These are phyloP conservation scores for Anorthoa munda DNA, from an alignment of 2,888 invertebrate species.

Conservation along the genomic window DNA sequence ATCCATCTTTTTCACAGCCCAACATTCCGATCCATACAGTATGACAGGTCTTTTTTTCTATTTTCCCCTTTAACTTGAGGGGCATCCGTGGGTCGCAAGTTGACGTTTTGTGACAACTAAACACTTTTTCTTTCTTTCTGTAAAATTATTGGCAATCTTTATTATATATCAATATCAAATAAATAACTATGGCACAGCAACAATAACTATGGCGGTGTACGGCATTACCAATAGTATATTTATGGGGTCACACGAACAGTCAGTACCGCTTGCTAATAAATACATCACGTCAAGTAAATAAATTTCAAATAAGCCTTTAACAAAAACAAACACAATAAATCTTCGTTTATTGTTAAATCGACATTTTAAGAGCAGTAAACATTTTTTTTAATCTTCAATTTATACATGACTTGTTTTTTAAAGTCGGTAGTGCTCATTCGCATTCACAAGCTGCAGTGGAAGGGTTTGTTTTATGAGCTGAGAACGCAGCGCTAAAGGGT, in stretches of 20 bases:
- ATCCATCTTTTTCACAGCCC: no score
- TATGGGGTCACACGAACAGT: conserved; percentile 14
- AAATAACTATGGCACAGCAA: no score
- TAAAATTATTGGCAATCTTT: not conserved
- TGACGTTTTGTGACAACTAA: no score
- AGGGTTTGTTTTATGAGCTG: conserved; percentile 69
- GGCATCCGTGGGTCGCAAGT: no score
- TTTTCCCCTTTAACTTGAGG: no score
- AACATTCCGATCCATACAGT: no score
- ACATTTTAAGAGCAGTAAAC: conserved; percentile 60
- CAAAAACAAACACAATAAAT: conserved; percentile 60
- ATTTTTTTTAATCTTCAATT: conserved; percentile 61
- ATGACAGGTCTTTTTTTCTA: no score
- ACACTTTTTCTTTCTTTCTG: no score
- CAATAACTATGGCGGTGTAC: no score
- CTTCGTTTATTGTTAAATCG: conserved; percentile 64
- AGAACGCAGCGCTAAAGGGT: conserved; percentile 64
- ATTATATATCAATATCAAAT: no score
- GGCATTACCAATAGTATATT: not conserved
- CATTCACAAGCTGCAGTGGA: conserved; percentile 55
- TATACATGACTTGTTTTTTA: conserved; percentile 60
- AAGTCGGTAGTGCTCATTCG: conserved; percentile 55
- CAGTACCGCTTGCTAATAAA: conserved; percentile 42
- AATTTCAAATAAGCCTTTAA: conserved; percentile 36
- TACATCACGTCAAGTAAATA: conserved; percentile 49